Evolutionary conservation across 30 jellyfish, hydroid and myxozoan species (phyloP).

Genomic region (Rhopilema esculentum): DNA sequence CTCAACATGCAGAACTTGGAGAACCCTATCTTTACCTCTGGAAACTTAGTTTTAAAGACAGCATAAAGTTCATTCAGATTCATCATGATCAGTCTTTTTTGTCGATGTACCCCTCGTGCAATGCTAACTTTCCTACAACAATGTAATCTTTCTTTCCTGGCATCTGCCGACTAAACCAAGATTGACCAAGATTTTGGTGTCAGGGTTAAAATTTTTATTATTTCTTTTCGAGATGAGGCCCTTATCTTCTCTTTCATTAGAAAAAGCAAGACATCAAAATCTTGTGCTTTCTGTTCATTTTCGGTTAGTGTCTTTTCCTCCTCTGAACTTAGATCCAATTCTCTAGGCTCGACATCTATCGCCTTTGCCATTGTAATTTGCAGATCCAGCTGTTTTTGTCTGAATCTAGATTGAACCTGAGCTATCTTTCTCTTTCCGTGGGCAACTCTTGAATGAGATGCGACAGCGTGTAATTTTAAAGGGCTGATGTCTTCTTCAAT

Average conservation of each 20-base stretch:
- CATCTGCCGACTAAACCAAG: conserved; percentile 9
- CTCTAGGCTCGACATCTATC: conserved; percentile 28
- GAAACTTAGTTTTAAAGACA: conserved; percentile 20
- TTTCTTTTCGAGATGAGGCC: conserved; percentile 40
- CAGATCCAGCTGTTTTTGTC: conserved; percentile 10
- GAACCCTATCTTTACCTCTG: conserved; percentile 66
- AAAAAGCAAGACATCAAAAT: conserved; percentile 23
- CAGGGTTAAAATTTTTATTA: conserved; percentile 22
- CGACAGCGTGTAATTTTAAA: conserved; percentile 34
- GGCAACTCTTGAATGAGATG: conserved; percentile 40
- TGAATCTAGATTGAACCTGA: conserved; percentile 30
- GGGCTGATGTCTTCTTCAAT: conserved; percentile 46
- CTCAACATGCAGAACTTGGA: conserved; percentile 56
- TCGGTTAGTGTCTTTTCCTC: not conserved
- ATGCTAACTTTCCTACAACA: too few species aligned
- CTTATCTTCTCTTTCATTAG: conserved; percentile 31
- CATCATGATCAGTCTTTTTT: conserved; percentile 8
- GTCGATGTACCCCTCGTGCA: not conserved
- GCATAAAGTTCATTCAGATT: not conserved
- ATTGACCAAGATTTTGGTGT: conserved; percentile 59
- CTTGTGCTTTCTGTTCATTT: conserved; percentile 24
- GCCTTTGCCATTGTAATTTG: conserved; percentile 24
- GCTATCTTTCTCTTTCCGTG: conserved; percentile 38
- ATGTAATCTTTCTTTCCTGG: conserved; percentile 41
- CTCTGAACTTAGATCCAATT: not conserved